A percentile compares a stretch with the other conserved stretches of the same genome.
These are phyloP conservation scores for Priocnemis perturbator DNA, from an alignment of 2,888 invertebrate genomes.

Conservation along the genomic window DNA sequence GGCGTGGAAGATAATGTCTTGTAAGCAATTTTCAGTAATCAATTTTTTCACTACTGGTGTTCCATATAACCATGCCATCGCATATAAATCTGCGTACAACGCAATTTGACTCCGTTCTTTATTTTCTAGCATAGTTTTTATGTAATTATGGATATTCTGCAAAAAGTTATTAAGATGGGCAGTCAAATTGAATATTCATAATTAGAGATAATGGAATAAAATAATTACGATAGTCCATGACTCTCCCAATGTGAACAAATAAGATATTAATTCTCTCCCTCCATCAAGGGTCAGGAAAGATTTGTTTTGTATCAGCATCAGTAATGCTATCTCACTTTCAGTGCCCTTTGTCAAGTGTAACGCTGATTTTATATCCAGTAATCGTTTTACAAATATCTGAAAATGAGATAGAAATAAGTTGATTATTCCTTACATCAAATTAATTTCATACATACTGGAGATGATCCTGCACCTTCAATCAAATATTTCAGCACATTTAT, in stretches of 20 bases:
- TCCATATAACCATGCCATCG: conserved; percentile 40
- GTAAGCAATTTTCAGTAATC: conserved; percentile 46
- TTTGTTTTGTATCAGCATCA: conserved; percentile 43
- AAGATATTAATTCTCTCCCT: conserved; percentile 46
- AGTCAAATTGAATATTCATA: neutral
- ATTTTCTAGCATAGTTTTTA: conserved; percentile 44
- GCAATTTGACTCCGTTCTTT: conserved; percentile 20
- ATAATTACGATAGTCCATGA: conserved; percentile 50
- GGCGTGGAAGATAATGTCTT: conserved; percentile 49
- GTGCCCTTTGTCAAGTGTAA: conserved; percentile 34
- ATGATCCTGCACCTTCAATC: conserved; percentile 34
- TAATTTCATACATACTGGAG: conserved; percentile 45
- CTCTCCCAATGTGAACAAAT: conserved; percentile 49
- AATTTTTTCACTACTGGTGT: conserved; percentile 30
- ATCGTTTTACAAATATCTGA: conserved; percentile 50
- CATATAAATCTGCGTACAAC: conserved; percentile 50
- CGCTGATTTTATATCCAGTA: conserved; percentile 45
- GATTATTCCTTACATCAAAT: neutral
- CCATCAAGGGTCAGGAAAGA: conserved; percentile 39
- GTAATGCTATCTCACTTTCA: conserved; percentile 36
- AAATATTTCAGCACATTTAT: conserved; percentile 48
- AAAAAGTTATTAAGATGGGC: conserved; percentile 11
- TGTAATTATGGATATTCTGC: conserved; percentile 48
- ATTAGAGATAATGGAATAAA: neutral
- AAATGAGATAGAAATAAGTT: conserved; percentile 22